Evolutionary conservation across 2,888 invertebrate genomes (phyloP).

Genomic region (Stomorhina lunata): DNA sequence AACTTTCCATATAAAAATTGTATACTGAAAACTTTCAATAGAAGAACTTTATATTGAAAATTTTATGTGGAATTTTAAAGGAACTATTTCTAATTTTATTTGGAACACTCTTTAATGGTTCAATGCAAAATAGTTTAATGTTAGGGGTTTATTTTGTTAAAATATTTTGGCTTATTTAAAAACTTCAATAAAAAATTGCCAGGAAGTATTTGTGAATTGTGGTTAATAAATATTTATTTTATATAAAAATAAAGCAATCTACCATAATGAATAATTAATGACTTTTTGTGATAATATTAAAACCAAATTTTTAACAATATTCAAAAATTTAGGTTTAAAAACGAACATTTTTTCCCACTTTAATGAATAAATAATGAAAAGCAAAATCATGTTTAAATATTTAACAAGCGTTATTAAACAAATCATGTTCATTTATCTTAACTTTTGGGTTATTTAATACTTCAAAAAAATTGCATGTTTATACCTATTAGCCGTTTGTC

Average conservation of each 20-base stretch:
- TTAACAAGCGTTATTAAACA: slow-evolving; percentile 20
- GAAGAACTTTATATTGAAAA: too few species aligned
- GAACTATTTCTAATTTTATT: too few species aligned
- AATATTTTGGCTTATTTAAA: slow-evolving; percentile 47
- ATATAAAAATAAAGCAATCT: background rate
- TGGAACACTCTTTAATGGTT: too few species aligned
- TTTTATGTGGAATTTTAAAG: too few species aligned
- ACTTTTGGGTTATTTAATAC: background rate
- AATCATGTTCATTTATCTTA: slow-evolving; percentile 50
- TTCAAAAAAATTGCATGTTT: slow-evolving; percentile 58
- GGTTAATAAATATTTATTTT: slow-evolving; percentile 9
- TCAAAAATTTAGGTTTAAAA: background rate
- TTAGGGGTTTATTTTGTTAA: slow-evolving; percentile 3
- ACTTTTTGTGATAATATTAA: background rate
- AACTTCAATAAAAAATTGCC: background rate
- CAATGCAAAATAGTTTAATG: slow-evolving; percentile 44
- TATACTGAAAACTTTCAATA: too few species aligned
- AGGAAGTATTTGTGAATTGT: slow-evolving; percentile 40
- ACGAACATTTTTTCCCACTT: slow-evolving; percentile 15
- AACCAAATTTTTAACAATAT: background rate
- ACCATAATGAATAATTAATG: background rate
- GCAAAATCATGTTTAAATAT: slow-evolving; percentile 12
- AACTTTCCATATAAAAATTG: too few species aligned
- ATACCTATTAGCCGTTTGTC: slow-evolving; percentile 56
- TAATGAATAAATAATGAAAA: background rate